A percentile compares a stretch with the other conserved stretches of the same genome.
phyloP scores from a whole-genome alignment of 35 echinoderm and acorn worm genomes.

The Anneissia japonica region DNA sequence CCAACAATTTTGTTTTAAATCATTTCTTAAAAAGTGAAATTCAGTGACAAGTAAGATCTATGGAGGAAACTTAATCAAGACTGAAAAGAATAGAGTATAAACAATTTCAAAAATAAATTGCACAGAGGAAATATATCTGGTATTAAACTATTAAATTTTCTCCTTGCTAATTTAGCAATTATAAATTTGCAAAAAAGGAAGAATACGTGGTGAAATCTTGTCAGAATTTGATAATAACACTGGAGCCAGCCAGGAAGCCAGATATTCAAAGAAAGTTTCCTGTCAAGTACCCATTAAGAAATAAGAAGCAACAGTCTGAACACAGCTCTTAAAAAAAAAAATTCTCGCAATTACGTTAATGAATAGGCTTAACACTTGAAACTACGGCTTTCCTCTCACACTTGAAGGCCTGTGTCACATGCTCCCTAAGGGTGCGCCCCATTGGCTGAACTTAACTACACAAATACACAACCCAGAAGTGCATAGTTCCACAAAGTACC shows the following conservation, averaged over 20 bases:
- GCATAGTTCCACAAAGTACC: neutral
- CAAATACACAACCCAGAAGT: neutral
- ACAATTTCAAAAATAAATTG: neutral
- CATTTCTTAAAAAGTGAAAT: neutral
- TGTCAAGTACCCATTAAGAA: neutral
- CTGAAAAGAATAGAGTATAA: neutral
- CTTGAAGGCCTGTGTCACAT: neutral
- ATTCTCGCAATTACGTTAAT: neutral
- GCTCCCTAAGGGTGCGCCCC: neutral
- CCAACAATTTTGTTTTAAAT: neutral
- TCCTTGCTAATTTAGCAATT: neutral
- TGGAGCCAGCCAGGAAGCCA: neutral
- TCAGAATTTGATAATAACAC: neutral
- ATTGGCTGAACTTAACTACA: neutral
- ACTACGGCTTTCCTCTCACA: neutral
- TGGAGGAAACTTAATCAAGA: neutral
- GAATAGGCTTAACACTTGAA: neutral
- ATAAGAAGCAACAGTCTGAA: neutral
- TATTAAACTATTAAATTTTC: neutral
- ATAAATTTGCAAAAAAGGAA: neutral
- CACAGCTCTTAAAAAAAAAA: neutral
- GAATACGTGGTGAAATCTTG: neutral
- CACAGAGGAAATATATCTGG: neutral
- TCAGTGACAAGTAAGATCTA: neutral
- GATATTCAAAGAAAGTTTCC: neutral